Conservation (phyloP, 2,888 invertebrate species). For the Hypselothyrea guttata region DNA sequence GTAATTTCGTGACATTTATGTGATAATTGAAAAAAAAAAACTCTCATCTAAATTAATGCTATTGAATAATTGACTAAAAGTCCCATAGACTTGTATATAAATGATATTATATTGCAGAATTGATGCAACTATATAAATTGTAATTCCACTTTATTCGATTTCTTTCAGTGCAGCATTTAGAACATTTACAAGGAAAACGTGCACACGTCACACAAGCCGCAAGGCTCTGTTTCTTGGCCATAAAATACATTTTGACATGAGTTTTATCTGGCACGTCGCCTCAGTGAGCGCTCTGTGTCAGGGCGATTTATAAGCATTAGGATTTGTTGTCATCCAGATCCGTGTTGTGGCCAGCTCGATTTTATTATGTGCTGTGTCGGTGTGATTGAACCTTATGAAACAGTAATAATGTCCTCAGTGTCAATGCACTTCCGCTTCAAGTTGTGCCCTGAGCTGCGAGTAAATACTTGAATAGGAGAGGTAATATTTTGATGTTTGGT, state of each 20-base stretch:
- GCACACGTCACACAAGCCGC: conserved; percentile 44
- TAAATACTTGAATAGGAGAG: conserved; percentile 20
- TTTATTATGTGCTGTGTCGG: conserved; percentile 26
- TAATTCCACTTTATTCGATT: too few relatives aligned
- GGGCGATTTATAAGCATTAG: conserved; percentile 70
- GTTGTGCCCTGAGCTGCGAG: conserved; percentile 1
- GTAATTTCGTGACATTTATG: too few relatives aligned
- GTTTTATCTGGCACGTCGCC: conserved; percentile 72
- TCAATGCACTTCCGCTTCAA: conserved; percentile 65
- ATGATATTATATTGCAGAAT: not conserved
- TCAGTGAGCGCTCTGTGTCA: conserved; percentile 17
- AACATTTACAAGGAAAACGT: conserved; percentile 9
- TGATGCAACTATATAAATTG: too few relatives aligned
- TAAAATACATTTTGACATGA: conserved; percentile 74
- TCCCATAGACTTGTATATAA: too few relatives aligned
- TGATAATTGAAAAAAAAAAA: too few relatives aligned
- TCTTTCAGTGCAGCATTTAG: too few relatives aligned
- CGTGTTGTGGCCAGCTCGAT: conserved; percentile 29
- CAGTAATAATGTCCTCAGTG: conserved; percentile 13
- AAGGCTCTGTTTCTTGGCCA: conserved; percentile 45
- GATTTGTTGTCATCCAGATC: conserved; percentile 61
- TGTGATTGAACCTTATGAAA: conserved; percentile 29
- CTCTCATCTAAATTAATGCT: too few relatives aligned
- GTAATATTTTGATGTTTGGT: conserved; percentile 34
- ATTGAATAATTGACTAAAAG: too few relatives aligned